Percentiles rank a stretch among this genome's conserved stretches.
Conservation (phyloP, 2,797 vertebrate species). For the Pelodytes ibericus region DNA sequence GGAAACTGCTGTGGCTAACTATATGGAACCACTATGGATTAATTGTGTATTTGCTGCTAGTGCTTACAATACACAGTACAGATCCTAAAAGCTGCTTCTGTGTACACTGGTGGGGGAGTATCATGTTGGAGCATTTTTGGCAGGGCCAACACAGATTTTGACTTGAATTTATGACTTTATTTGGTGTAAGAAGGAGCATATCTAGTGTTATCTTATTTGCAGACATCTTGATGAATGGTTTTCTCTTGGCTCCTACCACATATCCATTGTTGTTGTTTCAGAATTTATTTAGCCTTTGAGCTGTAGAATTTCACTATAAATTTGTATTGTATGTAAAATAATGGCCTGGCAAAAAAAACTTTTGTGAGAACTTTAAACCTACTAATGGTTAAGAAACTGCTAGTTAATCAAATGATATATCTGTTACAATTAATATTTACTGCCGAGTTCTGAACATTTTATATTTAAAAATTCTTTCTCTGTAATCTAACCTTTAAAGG, state of each 20-base stretch:
- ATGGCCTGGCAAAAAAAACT: constrained; percentile 8
- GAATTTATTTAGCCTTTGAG: constrained; percentile 50
- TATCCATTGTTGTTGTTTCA: constrained; percentile 50
- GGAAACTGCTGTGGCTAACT: too few relatives aligned
- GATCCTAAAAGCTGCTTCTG: constrained; percentile 7
- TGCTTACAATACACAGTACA: too few relatives aligned
- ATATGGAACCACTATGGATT: too few relatives aligned
- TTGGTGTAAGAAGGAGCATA: constrained; percentile 31
- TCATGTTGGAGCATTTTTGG: constrained; percentile 40
- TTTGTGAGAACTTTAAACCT: not conserved
- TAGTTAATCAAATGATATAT: not conserved
- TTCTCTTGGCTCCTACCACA: constrained; percentile 36
- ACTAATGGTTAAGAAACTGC: not conserved
- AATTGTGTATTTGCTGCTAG: not conserved
- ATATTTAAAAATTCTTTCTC: not conserved
- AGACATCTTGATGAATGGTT: constrained; percentile 51
- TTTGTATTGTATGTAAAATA: constrained; percentile 7
- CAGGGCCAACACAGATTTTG: constrained; percentile 23
- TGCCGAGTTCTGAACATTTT: not conserved
- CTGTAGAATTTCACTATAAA: constrained; percentile 24
- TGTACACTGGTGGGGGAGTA: constrained; percentile 34
- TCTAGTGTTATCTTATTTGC: constrained; percentile 41
- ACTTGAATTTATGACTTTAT: constrained; percentile 40
- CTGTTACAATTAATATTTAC: not conserved
- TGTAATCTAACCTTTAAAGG: not conserved